A percentile compares a stretch with the other conserved stretches of the same genome.
phyloP scores from a whole-genome alignment of 2,888 invertebrate genomes.

The Tryphoninae sp. region DNA sequence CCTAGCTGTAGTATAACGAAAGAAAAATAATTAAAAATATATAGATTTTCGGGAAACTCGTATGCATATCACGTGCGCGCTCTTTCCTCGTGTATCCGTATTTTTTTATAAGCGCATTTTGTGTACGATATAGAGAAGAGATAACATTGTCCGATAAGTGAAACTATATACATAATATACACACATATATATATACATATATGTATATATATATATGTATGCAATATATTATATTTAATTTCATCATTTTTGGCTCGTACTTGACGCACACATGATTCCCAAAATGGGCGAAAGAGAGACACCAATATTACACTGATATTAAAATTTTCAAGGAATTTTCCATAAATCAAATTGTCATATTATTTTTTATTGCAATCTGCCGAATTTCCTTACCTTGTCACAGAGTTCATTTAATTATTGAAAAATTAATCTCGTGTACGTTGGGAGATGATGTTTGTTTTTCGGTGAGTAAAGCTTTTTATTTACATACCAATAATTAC shows the following conservation, averaged over 20 bases:
- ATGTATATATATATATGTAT: constrained; percentile 1
- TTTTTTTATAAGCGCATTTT: constrained; percentile 63
- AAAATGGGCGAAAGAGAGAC: constrained; percentile 21
- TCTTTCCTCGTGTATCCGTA: constrained; percentile 58
- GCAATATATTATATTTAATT: constrained; percentile 41
- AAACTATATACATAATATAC: constrained; percentile 27
- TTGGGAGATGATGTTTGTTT: neutral
- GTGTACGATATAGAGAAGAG: constrained; percentile 54
- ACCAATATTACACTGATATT: constrained; percentile 67
- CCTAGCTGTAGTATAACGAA: neutral
- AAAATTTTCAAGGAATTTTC: constrained; percentile 69
- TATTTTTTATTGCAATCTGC: constrained; percentile 36
- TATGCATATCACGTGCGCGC: constrained; percentile 40
- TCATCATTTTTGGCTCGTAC: constrained; percentile 39
- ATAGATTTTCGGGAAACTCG: constrained; percentile 14
- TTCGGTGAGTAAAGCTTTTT: constrained; percentile 75
- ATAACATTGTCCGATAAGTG: constrained; percentile 43
- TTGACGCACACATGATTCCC: constrained; percentile 41
- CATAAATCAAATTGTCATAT: constrained; percentile 44
- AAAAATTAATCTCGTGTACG: no score
- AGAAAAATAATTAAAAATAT: constrained; percentile 1
- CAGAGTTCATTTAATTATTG: no score
- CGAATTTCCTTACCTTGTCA: constrained; percentile 33
- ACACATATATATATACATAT: constrained; percentile 2
- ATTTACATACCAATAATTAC: constrained; percentile 78